Evolutionary conservation across 1,140 invertebrate genomes (phyloP).

Genomic region (Macrosteles quadrilineatus): DNA sequence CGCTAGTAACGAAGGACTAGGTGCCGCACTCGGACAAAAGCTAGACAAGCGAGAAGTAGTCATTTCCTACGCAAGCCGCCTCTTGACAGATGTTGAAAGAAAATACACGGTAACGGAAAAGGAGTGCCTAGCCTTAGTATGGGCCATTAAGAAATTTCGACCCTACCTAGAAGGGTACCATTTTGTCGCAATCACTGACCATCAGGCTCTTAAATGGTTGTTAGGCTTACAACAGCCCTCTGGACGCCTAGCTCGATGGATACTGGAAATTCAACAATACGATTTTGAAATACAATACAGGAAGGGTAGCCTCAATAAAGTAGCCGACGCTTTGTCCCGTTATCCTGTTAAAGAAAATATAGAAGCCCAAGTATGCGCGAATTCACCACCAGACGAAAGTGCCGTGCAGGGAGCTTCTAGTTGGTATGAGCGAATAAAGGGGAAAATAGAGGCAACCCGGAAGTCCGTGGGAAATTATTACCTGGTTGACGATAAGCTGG

Average conservation of each 20-base stretch:
- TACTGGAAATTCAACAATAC: no score
- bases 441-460: not conserved
- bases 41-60: constrained; percentile 36
- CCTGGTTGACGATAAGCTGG: not conserved
- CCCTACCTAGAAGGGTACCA: constrained; percentile 47
- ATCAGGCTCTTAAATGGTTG: no score
- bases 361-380: no score
- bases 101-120: constrained; percentile 49
- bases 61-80: constrained; percentile 47
- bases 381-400: not conserved
- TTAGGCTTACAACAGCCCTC: no score
- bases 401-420: no score
- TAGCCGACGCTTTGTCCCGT: no score
- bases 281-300: constrained; percentile 46
- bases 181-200: no score
- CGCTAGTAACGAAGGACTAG: constrained; percentile 44
- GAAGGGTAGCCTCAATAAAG: constrained; percentile 43
- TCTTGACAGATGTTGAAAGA: constrained; percentile 44
- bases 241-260: no score
- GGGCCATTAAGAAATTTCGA: constrained; percentile 45
- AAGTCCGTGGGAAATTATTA: not conserved
- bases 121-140: constrained; percentile 52
- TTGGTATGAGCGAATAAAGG: constrained; percentile 5
- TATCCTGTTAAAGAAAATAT: no score
- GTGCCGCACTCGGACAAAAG: constrained; percentile 44